Percentiles rank a stretch among this genome's conserved stretches.
Conservation (phyloP, 1,140 invertebrate genomes). For the Heliconius nattereri region DNA sequence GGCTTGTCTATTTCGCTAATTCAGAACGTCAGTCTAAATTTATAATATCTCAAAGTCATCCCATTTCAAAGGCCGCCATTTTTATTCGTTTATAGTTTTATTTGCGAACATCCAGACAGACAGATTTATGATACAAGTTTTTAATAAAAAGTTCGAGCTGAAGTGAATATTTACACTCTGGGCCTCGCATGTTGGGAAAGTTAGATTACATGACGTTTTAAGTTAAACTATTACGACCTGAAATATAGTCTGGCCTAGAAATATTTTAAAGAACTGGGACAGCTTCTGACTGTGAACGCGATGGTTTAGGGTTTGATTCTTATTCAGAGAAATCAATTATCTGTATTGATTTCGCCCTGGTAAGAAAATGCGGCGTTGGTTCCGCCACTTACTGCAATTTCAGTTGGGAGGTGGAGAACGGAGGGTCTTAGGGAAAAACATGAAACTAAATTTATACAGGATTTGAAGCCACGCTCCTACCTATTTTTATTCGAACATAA, state of each 20-base stretch:
- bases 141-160: not conserved
- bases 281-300: no score
- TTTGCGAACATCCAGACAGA: constrained; percentile 5
- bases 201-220: not conserved
- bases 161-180: not conserved
- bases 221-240: not conserved
- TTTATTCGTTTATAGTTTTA: not conserved
- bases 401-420: no score
- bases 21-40: not conserved
- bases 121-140: constrained; percentile 1
- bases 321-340: no score
- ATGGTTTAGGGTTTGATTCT: no score
- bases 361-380: not conserved
- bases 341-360: no score
- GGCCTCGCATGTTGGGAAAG: not conserved
- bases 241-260: not conserved
- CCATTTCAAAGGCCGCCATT: not conserved
- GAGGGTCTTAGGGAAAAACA: no score
- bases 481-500: no score
- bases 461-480: no score
- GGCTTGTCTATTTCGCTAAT: not conserved
- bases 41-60: not conserved
- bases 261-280: no score
- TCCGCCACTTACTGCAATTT: not conserved
- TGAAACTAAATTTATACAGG: no score